phyloP scores from a whole-genome alignment of 2,113 vertebrate genomes.

The Lampris megalopsis region DNA sequence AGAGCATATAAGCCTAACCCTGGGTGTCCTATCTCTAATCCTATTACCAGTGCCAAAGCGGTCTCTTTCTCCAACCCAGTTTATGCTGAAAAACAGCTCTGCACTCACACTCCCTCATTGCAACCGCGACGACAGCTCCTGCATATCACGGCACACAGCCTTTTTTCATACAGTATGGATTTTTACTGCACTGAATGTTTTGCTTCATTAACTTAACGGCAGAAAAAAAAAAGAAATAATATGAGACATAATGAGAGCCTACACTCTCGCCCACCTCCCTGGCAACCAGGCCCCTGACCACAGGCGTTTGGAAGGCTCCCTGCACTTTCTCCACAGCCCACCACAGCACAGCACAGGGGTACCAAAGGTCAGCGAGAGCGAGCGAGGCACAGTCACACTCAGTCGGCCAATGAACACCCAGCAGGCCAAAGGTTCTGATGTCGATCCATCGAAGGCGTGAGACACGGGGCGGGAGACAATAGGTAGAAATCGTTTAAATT shows the following conservation, averaged over 20 bases:
- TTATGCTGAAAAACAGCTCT: slow-evolving; percentile 68
- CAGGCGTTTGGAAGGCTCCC: slow-evolving; percentile 64
- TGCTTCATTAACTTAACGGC: slow-evolving; percentile 76
- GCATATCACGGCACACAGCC: slow-evolving; percentile 67
- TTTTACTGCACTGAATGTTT: slow-evolving; percentile 66
- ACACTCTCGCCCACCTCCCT: slow-evolving; percentile 40
- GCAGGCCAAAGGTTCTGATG: slow-evolving; percentile 3
- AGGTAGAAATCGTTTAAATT: not conserved
- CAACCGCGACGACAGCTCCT: slow-evolving; percentile 58
- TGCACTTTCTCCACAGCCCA: slow-evolving; percentile 45
- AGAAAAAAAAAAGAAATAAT: slow-evolving; percentile 69
- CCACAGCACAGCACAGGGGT: slow-evolving; percentile 50
- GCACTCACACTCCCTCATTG: slow-evolving; percentile 58
- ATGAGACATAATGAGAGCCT: slow-evolving; percentile 64
- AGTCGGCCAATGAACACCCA: slow-evolving; percentile 28
- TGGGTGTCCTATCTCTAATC: slow-evolving; percentile 79
- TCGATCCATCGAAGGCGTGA: slow-evolving; percentile 5
- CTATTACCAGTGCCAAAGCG: slow-evolving; percentile 76
- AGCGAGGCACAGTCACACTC: slow-evolving; percentile 17
- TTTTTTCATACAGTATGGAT: slow-evolving; percentile 66
- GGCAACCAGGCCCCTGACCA: slow-evolving; percentile 63
- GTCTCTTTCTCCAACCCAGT: slow-evolving; percentile 54
- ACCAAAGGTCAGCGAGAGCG: slow-evolving; percentile 55
- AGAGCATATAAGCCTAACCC: slow-evolving; percentile 74
- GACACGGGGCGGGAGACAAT: not conserved